These are phyloP conservation scores for Sebastes steindachneri DNA, from an alignment of 2,797 vertebrate species.

Conservation along the genomic window DNA sequence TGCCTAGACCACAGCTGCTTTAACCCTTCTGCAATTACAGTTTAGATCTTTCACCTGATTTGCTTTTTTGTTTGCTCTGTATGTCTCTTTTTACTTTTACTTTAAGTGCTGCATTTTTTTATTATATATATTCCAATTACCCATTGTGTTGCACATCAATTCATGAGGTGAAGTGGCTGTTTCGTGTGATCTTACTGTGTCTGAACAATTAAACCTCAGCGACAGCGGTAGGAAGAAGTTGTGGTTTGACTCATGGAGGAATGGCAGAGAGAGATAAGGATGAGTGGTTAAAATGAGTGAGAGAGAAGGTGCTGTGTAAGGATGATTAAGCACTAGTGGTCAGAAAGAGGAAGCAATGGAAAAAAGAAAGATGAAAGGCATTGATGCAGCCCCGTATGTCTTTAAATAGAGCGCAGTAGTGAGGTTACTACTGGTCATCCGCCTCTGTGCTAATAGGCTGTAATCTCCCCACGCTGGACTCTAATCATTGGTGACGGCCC, in stretches of 20 bases:
- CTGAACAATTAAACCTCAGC: not conserved
- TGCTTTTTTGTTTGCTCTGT: not conserved
- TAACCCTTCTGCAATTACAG: slow-evolving; percentile 17
- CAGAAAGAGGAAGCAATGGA: not conserved
- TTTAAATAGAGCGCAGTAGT: slow-evolving; percentile 58
- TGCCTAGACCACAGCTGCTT: slow-evolving; percentile 57
- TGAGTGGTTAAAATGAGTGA: not conserved
- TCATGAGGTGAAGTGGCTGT: not conserved
- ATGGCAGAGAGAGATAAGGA: not conserved
- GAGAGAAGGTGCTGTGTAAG: not conserved
- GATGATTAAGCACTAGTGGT: not conserved
- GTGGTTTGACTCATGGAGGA: slow-evolving; percentile 3
- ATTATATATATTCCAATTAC: not conserved
- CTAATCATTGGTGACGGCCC: slow-evolving; percentile 77
- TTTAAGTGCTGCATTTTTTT: not conserved
- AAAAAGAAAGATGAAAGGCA: not conserved
- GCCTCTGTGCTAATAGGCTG: slow-evolving; percentile 76
- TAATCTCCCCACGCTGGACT: slow-evolving; percentile 71
- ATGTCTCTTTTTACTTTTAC: not conserved
- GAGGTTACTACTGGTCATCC: slow-evolving; percentile 74
- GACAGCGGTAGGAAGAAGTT: slow-evolving; percentile 18
- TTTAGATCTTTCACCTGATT: not conserved
- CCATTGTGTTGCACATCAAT: not conserved
- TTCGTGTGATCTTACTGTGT: not conserved
- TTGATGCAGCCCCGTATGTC: not conserved